Evolutionary conservation across 2,888 invertebrate genomes (phyloP).

Genomic region (Sesamia inferens): DNA sequence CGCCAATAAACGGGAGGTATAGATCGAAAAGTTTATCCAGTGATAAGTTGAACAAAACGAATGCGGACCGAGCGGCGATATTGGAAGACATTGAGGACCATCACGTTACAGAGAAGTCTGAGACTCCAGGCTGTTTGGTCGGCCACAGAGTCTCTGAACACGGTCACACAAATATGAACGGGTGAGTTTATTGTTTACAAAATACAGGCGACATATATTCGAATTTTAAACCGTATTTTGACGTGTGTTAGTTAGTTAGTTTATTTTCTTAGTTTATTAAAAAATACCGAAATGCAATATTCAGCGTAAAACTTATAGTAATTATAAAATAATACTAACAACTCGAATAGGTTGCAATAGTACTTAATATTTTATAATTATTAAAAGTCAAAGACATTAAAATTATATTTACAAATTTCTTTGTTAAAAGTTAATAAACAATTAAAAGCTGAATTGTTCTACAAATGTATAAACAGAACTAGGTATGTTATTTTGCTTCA

Average conservation of each 20-base stretch:
- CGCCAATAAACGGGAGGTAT: slow-evolving; percentile 81
- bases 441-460: not conserved
- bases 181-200: slow-evolving; percentile 71
- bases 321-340: too few species aligned
- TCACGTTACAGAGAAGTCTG: slow-evolving; percentile 81
- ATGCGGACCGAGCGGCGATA: slow-evolving; percentile 86
- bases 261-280: too few species aligned
- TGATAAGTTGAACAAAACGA: slow-evolving; percentile 87
- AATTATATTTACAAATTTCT: too few species aligned
- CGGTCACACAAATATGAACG: slow-evolving; percentile 73
- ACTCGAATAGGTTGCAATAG: not conserved
- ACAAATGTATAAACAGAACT: not conserved
- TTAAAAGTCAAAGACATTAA: too few species aligned
- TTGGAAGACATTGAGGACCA: slow-evolving; percentile 85
- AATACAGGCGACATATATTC: slow-evolving; percentile 15
- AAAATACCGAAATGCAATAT: too few species aligned
- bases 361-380: not conserved
- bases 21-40: slow-evolving; percentile 87
- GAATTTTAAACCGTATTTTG: slow-evolving; percentile 22
- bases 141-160: slow-evolving; percentile 78
- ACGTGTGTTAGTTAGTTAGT: slow-evolving; percentile 30
- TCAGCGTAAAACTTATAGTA: not conserved
- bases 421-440: too few species aligned
- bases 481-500: not conserved
- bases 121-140: slow-evolving; percentile 86